Evolutionary conservation across 2,888 invertebrate genomes (phyloP).

Genomic region (Ypsolopha sequella): DNA sequence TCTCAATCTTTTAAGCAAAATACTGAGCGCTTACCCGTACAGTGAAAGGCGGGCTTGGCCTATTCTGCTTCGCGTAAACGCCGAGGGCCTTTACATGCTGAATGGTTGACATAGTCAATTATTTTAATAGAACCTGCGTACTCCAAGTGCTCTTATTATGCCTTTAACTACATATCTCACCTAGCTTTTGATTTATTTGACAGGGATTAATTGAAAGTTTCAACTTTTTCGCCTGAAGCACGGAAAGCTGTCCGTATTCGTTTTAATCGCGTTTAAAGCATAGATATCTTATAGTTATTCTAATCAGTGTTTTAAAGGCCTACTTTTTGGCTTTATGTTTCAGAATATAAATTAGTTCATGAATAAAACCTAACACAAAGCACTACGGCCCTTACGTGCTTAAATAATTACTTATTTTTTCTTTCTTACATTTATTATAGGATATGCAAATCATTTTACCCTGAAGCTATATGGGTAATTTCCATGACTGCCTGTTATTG

Average conservation of each 20-base stretch:
- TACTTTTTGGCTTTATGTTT: neutral
- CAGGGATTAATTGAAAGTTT: neutral
- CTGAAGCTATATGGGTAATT: no score
- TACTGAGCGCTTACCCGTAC: constrained; percentile 11
- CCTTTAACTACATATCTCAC: neutral
- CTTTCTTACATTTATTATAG: constrained; percentile 12
- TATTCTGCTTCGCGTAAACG: constrained; percentile 3
- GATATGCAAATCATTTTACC: constrained; percentile 13
- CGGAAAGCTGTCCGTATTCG: no score
- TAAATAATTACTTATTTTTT: constrained; percentile 23
- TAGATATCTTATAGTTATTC: no score
- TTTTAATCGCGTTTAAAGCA: no score
- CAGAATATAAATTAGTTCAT: constrained; percentile 25
- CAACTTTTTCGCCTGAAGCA: neutral
- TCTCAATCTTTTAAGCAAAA: constrained; percentile 33
- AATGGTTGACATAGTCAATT: constrained; percentile 11
- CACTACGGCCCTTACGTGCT: constrained; percentile 15
- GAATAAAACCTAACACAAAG: constrained; percentile 20
- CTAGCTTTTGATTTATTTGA: neutral
- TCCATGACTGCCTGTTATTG: neutral
- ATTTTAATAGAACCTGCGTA: neutral
- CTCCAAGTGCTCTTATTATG: constrained; percentile 5
- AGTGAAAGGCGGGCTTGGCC: constrained; percentile 32
- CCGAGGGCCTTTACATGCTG: constrained; percentile 8
- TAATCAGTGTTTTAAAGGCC: neutral